These are phyloP conservation scores for Salvelinus sp. DNA, from an alignment of 2,113 vertebrate genomes.

Conservation along the genomic window DNA sequence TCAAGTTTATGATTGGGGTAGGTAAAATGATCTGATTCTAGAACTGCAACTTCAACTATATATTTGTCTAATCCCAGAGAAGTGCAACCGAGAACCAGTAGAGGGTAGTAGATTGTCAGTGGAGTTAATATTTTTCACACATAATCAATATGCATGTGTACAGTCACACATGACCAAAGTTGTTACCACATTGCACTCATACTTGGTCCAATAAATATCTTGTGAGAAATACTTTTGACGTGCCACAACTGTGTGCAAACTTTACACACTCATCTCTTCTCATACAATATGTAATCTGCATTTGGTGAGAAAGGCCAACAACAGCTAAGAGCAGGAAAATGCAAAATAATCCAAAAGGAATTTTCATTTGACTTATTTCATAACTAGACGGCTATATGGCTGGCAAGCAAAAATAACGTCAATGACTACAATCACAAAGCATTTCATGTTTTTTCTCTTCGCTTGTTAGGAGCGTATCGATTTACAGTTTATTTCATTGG, in stretches of 20 bases:
- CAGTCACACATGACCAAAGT: constrained; percentile 36
- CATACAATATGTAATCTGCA: too few relatives aligned
- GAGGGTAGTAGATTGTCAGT: constrained; percentile 60
- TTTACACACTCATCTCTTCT: background rate
- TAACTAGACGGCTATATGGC: too few relatives aligned
- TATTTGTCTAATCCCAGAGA: background rate
- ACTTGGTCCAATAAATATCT: too few relatives aligned
- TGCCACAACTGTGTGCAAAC: background rate
- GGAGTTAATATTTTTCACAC: background rate
- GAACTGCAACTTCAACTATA: background rate
- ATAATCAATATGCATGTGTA: constrained; percentile 22
- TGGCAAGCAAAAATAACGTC: too few relatives aligned
- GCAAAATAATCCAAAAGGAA: too few relatives aligned
- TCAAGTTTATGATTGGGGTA: too few relatives aligned
- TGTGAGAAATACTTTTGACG: background rate
- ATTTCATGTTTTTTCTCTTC: too few relatives aligned
- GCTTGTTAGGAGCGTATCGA: background rate
- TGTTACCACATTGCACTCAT: background rate
- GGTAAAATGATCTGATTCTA: too few relatives aligned
- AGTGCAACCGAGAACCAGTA: constrained; percentile 41
- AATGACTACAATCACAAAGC: too few relatives aligned
- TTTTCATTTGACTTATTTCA: too few relatives aligned
- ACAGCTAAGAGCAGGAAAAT: too few relatives aligned
- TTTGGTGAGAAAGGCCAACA: too few relatives aligned
- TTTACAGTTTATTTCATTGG: constrained; percentile 14